Conservation (phyloP, 2,113 vertebrate genomes). For the Zeus faber region DNA sequence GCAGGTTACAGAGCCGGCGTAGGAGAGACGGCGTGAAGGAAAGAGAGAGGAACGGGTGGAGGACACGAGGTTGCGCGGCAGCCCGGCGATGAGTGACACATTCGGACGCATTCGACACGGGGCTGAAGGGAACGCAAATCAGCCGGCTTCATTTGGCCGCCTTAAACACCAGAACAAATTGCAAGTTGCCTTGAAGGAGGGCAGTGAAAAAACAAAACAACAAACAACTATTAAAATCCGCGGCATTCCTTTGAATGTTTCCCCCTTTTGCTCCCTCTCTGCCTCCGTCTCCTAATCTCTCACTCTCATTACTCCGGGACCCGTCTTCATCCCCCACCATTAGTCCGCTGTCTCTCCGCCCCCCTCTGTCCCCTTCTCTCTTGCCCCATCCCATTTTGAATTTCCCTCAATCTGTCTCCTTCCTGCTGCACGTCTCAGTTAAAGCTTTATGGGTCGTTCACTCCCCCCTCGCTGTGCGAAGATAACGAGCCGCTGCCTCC, state of each 20-base stretch:
- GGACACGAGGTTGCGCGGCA: conserved; percentile 21
- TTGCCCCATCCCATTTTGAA: conserved; percentile 29
- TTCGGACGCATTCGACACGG: conserved; percentile 47
- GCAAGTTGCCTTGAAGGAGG: conserved; percentile 20
- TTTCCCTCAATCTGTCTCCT: conserved; percentile 38
- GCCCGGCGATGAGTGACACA: conserved; percentile 47
- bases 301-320: conserved; percentile 56
- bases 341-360: conserved; percentile 28
- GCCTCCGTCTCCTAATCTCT: too few relatives aligned
- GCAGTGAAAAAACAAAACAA: too few relatives aligned
- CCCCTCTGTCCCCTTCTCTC: not conserved
- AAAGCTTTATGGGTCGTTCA: conserved; percentile 59
- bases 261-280: too few relatives aligned
- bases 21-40: conserved; percentile 16
- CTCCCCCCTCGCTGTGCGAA: conserved; percentile 35
- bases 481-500: conserved; percentile 67
- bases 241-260: too few relatives aligned
- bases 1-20: not conserved
- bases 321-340: conserved; percentile 34
- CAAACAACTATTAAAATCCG: too few relatives aligned
- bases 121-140: conserved; percentile 51
- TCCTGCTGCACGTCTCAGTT: conserved; percentile 44
- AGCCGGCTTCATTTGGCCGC: conserved; percentile 46
- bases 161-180: conserved; percentile 34
- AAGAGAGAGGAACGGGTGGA: not conserved